Conservation (phyloP, 2,888 invertebrate genomes). For the Drosophila falleni region DNA sequence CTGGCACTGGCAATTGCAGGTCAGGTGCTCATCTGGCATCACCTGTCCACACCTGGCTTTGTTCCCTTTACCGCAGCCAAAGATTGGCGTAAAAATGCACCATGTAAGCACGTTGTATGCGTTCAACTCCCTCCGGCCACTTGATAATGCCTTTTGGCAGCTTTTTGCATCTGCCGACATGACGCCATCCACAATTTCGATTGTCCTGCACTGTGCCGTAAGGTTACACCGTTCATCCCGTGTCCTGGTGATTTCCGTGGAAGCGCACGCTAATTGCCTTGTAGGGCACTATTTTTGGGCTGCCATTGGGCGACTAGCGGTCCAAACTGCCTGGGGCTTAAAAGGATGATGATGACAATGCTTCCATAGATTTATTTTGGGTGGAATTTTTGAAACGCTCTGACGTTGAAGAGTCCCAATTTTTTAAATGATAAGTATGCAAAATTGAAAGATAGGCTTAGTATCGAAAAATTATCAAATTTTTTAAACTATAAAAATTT, state of each 20-base stretch:
- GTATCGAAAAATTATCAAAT: too few relatives aligned
- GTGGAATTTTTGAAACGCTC: too few relatives aligned
- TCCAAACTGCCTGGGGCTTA: conserved; percentile 38
- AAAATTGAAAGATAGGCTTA: too few relatives aligned
- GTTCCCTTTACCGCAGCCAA: conserved; percentile 2
- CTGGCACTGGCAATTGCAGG: conserved; percentile 18
- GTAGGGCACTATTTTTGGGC: conserved; percentile 47
- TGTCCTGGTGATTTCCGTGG: conserved; percentile 10
- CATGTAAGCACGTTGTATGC: not conserved
- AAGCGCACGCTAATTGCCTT: conserved; percentile 68
- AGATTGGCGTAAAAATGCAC: not conserved
- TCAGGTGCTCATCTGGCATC: conserved; percentile 35
- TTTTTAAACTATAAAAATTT: too few relatives aligned
- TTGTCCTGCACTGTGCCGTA: conserved; percentile 36
- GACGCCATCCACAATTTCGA: conserved; percentile 53
- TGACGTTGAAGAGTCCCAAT: too few relatives aligned
- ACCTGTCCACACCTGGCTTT: conserved; percentile 12
- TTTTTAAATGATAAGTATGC: too few relatives aligned
- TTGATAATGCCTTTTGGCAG: conserved; percentile 58
- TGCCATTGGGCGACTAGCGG: conserved; percentile 34
- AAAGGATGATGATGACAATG: not conserved
- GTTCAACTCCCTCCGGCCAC: conserved; percentile 6
- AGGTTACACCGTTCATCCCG: conserved; percentile 1
- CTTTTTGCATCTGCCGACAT: conserved; percentile 66
- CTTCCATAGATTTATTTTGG: too few relatives aligned